phyloP scores from a whole-genome alignment of 2,113 vertebrate genomes.

The Cyanoramphus novaezelandiae region DNA sequence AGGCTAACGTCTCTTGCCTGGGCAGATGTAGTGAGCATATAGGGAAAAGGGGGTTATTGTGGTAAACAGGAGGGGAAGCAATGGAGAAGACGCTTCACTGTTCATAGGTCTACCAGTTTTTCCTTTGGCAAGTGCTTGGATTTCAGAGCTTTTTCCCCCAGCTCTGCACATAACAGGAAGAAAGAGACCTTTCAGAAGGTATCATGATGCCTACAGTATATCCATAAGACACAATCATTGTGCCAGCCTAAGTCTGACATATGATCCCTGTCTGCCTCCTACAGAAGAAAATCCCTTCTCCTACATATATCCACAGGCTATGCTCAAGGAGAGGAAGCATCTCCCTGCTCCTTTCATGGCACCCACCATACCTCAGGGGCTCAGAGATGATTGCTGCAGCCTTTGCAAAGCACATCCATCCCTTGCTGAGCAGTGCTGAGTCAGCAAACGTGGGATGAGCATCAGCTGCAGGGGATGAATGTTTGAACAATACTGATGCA shows the following conservation, averaged over 20 bases:
- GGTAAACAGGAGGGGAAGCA: not conserved
- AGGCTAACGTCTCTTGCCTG: fast-evolving
- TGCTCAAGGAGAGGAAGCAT: not conserved
- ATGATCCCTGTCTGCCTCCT: too few species aligned
- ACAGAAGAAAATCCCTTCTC: not conserved
- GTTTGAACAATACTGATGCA: not conserved
- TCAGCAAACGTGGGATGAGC: not conserved
- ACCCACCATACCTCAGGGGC: not conserved
- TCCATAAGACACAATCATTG: not conserved
- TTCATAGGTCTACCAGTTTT: not conserved
- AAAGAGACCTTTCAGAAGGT: not conserved
- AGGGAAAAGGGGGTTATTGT: not conserved
- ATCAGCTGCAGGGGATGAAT: not conserved
- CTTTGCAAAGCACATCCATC: not conserved
- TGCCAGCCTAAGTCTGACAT: not conserved
- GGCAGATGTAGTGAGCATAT: not conserved
- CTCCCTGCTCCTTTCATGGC: not conserved
- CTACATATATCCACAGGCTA: not conserved
- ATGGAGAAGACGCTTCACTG: not conserved
- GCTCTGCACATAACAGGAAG: fast-evolving
- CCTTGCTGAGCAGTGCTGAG: not conserved
- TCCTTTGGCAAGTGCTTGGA: not conserved
- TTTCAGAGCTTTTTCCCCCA: not conserved
- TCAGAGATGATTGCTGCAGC: fast-evolving
- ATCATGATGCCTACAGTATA: not conserved